Base-by-base conservation (phyloP, 2,888 invertebrate genomes). In the Parelbella ahira region DNA sequence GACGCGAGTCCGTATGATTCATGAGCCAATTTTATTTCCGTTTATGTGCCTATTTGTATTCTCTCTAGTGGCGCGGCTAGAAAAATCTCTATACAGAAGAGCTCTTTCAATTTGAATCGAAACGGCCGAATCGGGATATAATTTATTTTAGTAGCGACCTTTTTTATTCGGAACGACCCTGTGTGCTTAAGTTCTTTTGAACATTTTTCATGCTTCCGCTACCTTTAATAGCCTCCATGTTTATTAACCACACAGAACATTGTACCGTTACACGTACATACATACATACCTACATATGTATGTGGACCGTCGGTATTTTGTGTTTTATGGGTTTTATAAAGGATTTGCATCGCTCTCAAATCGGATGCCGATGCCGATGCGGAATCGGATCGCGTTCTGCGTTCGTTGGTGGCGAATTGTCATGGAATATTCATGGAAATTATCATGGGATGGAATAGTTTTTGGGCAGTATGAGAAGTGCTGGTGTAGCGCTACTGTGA, bases 91-190 rank as follows among this genome's bases (percentile, higher is more conserved):
- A 77, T 80, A 77, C 68, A 72, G 68, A 70, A 71, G 78, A 77
- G 74, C 67, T 79, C 75, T 84, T 81, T 81, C 82, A 79, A 81
- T 84, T 83, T 78, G 77, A 83, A 83, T 82, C 67, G 79, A 77
- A 82, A 80, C 76, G 75, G 73, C 69, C 74, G 82, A 77, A 78
- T 81, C 69, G 73, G 71, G 71, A 69, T 74, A 79, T 80, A 76
- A 81, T 80, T 81, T 83, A 81, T 84, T 75, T 76, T 65, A 61
- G 66, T 70, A 64, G 68, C 68, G 70, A 69, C 72, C 76, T 75
- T 79, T 79, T 79, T 70, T 15, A 70, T 74, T 68, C 63, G 56
- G 64, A 64, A 66, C 64, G 60, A 62, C 60, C 62, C 59, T 66
- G 60, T 67, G 66, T 72, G 68, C 60, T 68, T 69, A 70, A 72